Conservation (phyloP, 2,113 vertebrate genomes). For the Lipotes vexillifer region DNA sequence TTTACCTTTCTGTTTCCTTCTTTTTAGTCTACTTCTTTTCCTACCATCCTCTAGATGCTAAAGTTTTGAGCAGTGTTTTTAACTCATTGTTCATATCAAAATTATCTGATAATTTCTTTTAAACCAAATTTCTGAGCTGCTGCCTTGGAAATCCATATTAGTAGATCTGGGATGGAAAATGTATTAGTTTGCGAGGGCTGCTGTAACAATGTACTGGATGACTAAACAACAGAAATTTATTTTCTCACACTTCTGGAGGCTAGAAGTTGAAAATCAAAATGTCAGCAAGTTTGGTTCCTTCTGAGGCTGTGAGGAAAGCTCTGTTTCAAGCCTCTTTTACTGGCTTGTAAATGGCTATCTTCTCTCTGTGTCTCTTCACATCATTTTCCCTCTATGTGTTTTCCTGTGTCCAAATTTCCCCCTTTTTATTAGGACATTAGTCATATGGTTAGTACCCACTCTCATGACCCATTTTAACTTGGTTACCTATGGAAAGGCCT, state of each 20-base stretch:
- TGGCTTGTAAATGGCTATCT: not conserved
- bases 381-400: not conserved
- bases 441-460: not conserved
- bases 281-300: not conserved
- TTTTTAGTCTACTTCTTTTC: not conserved
- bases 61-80: not conserved
- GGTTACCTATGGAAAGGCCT: not conserved
- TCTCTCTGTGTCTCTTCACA: not conserved
- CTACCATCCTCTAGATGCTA: not conserved
- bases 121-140: not conserved
- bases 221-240: not conserved
- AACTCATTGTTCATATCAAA: not conserved
- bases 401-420: not conserved
- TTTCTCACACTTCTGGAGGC: not conserved
- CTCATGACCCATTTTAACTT: not conserved
- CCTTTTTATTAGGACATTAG: not conserved
- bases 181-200: not conserved
- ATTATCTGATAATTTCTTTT: not conserved
- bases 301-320: not conserved
- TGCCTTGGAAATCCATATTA: not conserved
- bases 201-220: rapidly evolving
- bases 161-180: not conserved
- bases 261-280: not conserved
- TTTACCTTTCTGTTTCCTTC: not conserved
- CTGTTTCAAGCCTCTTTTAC: not conserved